phyloP scores from a whole-genome alignment of 1,140 invertebrate genomes.

The Ceratitis capitata region DNA sequence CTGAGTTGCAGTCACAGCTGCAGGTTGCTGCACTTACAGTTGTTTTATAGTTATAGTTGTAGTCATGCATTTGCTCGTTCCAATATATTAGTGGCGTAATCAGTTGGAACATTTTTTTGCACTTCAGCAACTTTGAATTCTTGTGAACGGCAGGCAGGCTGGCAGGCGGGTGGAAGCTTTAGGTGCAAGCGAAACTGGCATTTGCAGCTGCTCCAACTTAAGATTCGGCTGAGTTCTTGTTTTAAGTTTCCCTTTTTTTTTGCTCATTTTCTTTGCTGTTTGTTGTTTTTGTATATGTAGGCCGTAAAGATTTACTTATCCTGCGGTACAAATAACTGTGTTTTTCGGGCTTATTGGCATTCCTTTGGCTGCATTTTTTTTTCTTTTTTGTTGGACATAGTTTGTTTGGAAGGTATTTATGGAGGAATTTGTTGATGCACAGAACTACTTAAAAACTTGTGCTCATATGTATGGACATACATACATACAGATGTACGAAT shows the following conservation, averaged over 20 bases:
- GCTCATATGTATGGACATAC: background rate
- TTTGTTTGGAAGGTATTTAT: no score
- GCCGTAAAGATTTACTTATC: constrained; percentile 37
- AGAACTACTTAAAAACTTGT: background rate
- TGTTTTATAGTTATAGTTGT: background rate
- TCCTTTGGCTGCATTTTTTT: background rate
- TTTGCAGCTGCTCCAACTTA: background rate
- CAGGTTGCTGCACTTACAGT: no score
- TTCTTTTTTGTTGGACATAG: no score
- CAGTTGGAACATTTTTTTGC: constrained; percentile 29
- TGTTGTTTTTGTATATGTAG: background rate
- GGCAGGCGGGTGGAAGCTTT: background rate
- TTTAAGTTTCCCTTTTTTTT: background rate
- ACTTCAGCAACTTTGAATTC: constrained; percentile 23
- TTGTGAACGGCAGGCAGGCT: background rate
- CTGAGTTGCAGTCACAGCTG: no score
- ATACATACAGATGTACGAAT: no score
- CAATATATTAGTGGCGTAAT: constrained; percentile 37
- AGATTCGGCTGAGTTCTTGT: background rate
- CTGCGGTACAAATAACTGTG: constrained; percentile 31
- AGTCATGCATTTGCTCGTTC: background rate
- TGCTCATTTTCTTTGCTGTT: background rate
- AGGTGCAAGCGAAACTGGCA: background rate
- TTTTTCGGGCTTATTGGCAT: constrained; percentile 11
- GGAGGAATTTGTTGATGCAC: background rate